These are phyloP conservation scores for Drosophila mayaguana DNA, from an alignment of 2,888 invertebrate genomes.

Conservation along the genomic window DNA sequence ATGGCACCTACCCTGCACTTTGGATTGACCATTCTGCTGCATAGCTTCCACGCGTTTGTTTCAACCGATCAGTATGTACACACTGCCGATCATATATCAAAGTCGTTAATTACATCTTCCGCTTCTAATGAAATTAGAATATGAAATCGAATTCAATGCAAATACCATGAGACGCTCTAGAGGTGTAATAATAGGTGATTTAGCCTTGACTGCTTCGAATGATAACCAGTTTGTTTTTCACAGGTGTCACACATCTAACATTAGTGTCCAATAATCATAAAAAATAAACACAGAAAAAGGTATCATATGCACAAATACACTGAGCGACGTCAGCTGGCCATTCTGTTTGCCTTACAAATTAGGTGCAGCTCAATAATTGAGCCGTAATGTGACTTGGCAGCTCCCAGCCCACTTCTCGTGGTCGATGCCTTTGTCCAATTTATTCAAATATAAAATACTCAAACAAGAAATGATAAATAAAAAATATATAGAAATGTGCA, in stretches of 20 bases:
- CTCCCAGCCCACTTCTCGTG: conserved; percentile 20
- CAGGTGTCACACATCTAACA: conserved; percentile 51
- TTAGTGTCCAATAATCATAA: conserved; percentile 38
- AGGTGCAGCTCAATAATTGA: conserved; percentile 76
- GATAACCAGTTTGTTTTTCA: conserved; percentile 41
- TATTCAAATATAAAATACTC: conserved; percentile 49
- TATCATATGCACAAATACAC: conserved; percentile 20
- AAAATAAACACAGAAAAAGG: conserved; percentile 12
- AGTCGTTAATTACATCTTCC: conserved; percentile 35
- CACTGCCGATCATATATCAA: conserved; percentile 5
- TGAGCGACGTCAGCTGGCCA: conserved; percentile 21
- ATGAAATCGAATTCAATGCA: conserved; percentile 6
- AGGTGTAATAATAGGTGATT: background rate
- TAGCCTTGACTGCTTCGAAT: conserved; percentile 31
- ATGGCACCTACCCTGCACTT: background rate
- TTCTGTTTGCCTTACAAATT: conserved; percentile 59
- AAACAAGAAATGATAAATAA: conserved; percentile 2
- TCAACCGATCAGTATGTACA: background rate
- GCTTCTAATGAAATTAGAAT: conserved; percentile 33
- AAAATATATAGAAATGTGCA: conserved; percentile 28
- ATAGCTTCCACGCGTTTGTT: background rate
- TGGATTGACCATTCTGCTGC: background rate
- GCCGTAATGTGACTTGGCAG: conserved; percentile 65
- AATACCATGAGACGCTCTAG: background rate
- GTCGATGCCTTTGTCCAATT: conserved; percentile 57